These are phyloP conservation scores for Sericinus montela DNA, from an alignment of 2,888 invertebrate genomes.

Conservation along the genomic window DNA sequence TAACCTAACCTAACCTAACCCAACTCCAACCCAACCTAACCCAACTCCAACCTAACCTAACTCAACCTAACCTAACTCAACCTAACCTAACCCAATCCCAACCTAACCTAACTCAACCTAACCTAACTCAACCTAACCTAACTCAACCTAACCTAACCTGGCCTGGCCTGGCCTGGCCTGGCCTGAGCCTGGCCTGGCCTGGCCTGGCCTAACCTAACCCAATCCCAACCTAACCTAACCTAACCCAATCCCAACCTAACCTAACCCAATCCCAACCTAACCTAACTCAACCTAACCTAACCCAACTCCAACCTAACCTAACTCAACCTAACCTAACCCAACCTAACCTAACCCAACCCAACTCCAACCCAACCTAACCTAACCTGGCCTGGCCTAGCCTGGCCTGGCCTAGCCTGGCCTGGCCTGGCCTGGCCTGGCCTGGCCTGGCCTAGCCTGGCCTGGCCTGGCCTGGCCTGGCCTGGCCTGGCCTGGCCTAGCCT, in stretches of 20 bases:
- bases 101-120: constrained; percentile 21
- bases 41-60: too few species aligned
- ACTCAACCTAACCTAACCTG: constrained; percentile 17
- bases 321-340: neutral
- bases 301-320: neutral
- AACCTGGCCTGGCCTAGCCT: neutral
- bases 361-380: constrained; percentile 1
- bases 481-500: neutral
- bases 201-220: constrained; percentile 15
- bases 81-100: constrained; percentile 6
- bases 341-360: neutral
- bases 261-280: neutral
- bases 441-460: constrained; percentile 4
- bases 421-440: neutral
- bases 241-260: neutral
- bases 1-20: too few species aligned
- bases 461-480: constrained; percentile 1
- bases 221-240: neutral
- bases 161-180: constrained; percentile 17
- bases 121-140: constrained; percentile 17
- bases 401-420: neutral
- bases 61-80: neutral
- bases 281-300: constrained; percentile 10
- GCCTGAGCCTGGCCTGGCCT: neutral
- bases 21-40: too few species aligned